A percentile compares a stretch with the other conserved stretches of the same genome.
Evolutionary conservation across 2,797 vertebrate species (phyloP).

Genomic region (Heliangelus exortis): DNA sequence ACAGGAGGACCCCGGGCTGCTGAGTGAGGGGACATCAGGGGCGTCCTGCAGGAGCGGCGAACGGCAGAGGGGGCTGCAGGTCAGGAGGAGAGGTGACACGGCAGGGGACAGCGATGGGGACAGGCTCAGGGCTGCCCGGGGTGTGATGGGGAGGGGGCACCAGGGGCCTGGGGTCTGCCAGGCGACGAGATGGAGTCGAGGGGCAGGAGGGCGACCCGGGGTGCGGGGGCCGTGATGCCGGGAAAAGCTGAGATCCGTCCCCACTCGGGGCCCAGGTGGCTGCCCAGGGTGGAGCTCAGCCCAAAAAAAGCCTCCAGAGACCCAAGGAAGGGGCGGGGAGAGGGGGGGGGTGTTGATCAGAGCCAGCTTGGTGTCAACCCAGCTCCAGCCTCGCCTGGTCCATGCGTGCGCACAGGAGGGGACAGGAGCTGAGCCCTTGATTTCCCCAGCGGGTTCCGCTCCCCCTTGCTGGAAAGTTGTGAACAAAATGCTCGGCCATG

Average conservation of each 20-base stretch:
- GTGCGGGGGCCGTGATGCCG: rapidly evolving
- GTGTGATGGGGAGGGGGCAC: rapidly evolving
- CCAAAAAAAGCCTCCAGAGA: not conserved
- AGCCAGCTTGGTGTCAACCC: not conserved
- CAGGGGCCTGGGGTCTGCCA: not conserved
- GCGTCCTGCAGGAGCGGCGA: not conserved
- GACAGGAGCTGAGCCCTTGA: slow-evolving; percentile 72
- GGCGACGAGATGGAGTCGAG: not conserved
- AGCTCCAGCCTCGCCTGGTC: slow-evolving; percentile 15
- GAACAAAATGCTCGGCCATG: slow-evolving; percentile 84
- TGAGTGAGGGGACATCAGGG: not conserved
- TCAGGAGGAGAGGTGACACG: not conserved
- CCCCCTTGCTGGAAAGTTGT: slow-evolving; percentile 77
- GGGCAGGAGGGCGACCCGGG: not conserved
- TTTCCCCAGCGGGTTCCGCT: slow-evolving; percentile 79
- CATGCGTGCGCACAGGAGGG: slow-evolving; percentile 63
- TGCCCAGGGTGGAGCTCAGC: not conserved
- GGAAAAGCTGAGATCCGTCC: not conserved
- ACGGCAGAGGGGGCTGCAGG: slow-evolving; percentile 71
- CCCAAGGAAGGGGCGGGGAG: not conserved
- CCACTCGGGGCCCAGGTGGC: rapidly evolving
- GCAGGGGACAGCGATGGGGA: not conserved
- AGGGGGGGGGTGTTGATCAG: too few relatives aligned
- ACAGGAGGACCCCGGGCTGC: not conserved
- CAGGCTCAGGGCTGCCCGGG: not conserved